Percentiles rank a stretch among this genome's conserved stretches.
phyloP scores from a whole-genome alignment of 2,113 vertebrate genomes.

The Octodon degus region DNA sequence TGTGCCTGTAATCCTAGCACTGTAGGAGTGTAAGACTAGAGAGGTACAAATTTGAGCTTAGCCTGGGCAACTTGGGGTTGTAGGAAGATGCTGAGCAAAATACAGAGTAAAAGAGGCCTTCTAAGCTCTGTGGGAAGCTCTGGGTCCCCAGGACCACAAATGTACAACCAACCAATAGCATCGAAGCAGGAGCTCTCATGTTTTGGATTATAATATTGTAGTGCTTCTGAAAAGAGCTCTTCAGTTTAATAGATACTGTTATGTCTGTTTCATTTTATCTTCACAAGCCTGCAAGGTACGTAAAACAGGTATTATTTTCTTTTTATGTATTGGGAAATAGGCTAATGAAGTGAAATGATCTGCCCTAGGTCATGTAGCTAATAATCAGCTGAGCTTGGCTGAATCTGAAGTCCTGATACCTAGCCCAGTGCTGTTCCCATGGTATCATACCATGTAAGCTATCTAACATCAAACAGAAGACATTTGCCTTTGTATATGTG shows the following conservation, averaged over 20 bases:
- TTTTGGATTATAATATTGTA: slow-evolving; percentile 10
- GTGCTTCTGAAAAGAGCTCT: background rate
- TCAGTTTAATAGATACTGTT: slow-evolving; percentile 5
- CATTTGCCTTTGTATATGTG: background rate
- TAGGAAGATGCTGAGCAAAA: background rate
- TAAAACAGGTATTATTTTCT: slow-evolving; percentile 62
- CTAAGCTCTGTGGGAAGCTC: background rate
- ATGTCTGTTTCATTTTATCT: slow-evolving; percentile 6
- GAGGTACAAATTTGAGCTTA: background rate
- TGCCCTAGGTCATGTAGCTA: slow-evolving; percentile 19
- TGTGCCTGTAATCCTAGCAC: background rate
- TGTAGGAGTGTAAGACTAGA: background rate
- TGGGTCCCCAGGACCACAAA: background rate
- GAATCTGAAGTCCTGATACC: background rate
- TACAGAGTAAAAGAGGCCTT: background rate
- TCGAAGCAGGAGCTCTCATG: background rate
- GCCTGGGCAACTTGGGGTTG: background rate
- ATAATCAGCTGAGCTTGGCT: background rate
- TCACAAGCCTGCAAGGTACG: slow-evolving; percentile 38
- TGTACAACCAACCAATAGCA: background rate
- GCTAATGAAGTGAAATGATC: slow-evolving; percentile 27
- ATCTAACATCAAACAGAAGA: background rate
- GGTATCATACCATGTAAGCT: background rate
- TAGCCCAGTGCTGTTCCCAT: background rate
- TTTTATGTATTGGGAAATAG: slow-evolving; percentile 55